A percentile compares a stretch with the other conserved stretches of the same genome.
phyloP scores from a whole-genome alignment of 2,113 vertebrate species.

The Cottus gobio region DNA sequence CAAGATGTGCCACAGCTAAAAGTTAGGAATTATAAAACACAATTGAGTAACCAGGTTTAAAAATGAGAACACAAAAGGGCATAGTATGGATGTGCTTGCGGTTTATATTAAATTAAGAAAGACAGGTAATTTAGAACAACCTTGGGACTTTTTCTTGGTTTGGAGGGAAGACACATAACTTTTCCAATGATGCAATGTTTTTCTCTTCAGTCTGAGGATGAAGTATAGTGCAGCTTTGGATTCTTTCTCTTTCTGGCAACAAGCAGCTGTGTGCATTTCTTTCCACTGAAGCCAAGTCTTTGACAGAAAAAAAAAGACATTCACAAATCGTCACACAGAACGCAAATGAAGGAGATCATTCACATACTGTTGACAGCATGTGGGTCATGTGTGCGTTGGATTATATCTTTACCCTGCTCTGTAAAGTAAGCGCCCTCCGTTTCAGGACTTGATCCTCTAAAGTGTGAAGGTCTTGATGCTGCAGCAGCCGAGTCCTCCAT shows the following conservation, averaged over 20 bases:
- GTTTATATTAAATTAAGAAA: not conserved
- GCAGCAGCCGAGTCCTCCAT: constrained; percentile 82
- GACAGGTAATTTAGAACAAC: constrained; percentile 66
- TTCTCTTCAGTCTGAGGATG: constrained; percentile 65
- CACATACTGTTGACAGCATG: not conserved
- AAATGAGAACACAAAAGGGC: not conserved
- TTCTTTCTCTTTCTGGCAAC: constrained; percentile 73
- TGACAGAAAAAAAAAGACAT: constrained; percentile 8
- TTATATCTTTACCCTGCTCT: constrained; percentile 83
- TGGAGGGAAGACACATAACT: constrained; percentile 72
- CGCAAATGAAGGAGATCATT: not conserved
- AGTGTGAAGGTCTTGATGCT: constrained; percentile 13
- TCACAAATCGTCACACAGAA: not conserved
- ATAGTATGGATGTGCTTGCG: not conserved
- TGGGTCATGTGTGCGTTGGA: not conserved
- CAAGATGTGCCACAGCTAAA: constrained; percentile 53
- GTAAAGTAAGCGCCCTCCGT: constrained; percentile 79
- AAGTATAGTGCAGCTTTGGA: constrained; percentile 76
- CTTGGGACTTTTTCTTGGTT: constrained; percentile 75
- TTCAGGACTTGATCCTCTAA: constrained; percentile 80
- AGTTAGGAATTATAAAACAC: not conserved
- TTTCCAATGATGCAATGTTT: constrained; percentile 81
- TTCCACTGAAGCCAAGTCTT: constrained; percentile 90
- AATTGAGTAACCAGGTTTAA: not conserved
- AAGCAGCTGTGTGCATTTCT: constrained; percentile 62